Percentiles rank a stretch among this genome's conserved stretches.
Evolutionary conservation across 1,140 invertebrate species (phyloP).

Genomic region (Pseudachorutes palmiensis): DNA sequence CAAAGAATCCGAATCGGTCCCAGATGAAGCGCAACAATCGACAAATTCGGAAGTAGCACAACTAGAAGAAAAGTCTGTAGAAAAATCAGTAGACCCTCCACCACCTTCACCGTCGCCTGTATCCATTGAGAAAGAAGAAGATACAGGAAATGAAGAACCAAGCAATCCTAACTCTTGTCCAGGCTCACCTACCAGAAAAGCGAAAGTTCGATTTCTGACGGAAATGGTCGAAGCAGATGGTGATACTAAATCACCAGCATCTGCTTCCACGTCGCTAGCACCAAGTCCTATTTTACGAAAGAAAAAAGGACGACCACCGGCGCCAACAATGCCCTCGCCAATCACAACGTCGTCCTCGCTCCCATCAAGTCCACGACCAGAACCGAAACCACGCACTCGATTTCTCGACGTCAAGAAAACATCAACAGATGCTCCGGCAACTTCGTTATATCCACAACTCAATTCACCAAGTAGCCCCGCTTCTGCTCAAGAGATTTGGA

Average conservation of each 20-base stretch:
- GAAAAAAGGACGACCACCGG: conserved; percentile 13
- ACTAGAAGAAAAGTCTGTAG: too few species aligned
- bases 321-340: not conserved
- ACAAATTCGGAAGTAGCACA: too few species aligned
- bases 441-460: too few species aligned
- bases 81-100: too few species aligned
- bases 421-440: not conserved
- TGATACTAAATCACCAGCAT: not conserved
- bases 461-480: too few species aligned
- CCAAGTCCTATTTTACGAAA: not conserved
- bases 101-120: too few species aligned
- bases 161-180: too few species aligned
- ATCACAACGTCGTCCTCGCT: not conserved
- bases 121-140: too few species aligned
- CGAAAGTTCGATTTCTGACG: conserved; percentile 7
- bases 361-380: not conserved
- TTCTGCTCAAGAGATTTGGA: conserved; percentile 17
- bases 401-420: not conserved
- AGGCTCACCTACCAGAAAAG: not conserved
- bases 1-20: too few species aligned
- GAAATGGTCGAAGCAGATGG: not conserved
- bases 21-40: too few species aligned
- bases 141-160: too few species aligned
- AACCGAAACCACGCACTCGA: conserved; percentile 5
- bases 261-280: not conserved